Percentiles rank a stretch among this genome's conserved stretches.
Conservation (phyloP, 2,113 vertebrate genomes). For the Equus quagga region DNA sequence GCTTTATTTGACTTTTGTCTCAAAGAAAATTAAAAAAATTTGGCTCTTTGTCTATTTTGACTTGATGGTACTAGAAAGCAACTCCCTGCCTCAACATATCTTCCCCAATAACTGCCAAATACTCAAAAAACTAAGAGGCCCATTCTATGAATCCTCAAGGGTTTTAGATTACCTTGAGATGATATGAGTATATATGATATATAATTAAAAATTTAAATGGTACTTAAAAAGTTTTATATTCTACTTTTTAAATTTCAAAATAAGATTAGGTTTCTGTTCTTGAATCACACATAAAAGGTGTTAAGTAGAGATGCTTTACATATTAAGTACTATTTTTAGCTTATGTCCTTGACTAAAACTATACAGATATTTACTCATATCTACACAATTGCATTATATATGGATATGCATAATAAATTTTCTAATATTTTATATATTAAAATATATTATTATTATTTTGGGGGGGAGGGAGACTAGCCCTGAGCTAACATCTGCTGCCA, state of each 20-base stretch:
- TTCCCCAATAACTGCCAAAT: not conserved
- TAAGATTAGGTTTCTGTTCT: not conserved
- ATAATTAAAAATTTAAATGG: not conserved
- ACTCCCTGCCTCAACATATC: not conserved
- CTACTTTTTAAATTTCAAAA: not conserved
- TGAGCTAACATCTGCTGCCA: too few species aligned
- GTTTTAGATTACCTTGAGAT: slow-evolving; percentile 3
- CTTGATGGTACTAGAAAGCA: not conserved
- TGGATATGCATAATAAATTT: not conserved
- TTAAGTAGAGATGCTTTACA: not conserved
- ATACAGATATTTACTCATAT: not conserved
- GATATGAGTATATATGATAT: not conserved
- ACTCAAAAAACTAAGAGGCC: not conserved
- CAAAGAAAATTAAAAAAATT: not conserved
- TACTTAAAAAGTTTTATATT: not conserved
- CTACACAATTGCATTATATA: not conserved
- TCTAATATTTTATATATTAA: not conserved
- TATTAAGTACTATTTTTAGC: not conserved
- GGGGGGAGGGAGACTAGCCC: too few species aligned
- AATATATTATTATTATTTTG: not conserved
- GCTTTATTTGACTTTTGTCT: not conserved
- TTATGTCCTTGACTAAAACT: not conserved
- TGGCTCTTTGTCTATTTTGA: not conserved
- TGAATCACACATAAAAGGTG: not conserved
- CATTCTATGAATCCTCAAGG: not conserved